Base-by-base conservation (phyloP, 2,888 invertebrate genomes). In the Selenia dentaria region DNA sequence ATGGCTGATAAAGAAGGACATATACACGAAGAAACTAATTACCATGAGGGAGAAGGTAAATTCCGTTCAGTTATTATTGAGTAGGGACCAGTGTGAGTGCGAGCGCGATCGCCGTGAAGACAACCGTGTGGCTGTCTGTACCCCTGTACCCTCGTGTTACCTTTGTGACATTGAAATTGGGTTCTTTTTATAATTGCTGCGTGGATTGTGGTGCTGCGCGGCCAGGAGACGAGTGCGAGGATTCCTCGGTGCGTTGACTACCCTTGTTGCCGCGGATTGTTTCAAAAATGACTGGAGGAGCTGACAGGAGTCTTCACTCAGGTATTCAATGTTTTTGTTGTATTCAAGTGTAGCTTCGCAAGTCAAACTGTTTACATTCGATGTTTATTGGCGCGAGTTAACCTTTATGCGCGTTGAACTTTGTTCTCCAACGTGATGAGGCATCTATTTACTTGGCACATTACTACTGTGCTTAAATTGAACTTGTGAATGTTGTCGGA, bases 181-280 rank as follows among this genome's bases (percentile, higher is more conserved):
- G 85, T 85, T 88, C 87, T 89, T 89, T 88, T 89, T 88, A 85
- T 87, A 88, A 81, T 87, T 87, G 84, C 86, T 89, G 88, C 83
- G 79, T 87, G 87, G 85, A 87, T 83, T 78, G 70, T 81, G 82
- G 79, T 83, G 87, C 80, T 79, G 80, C 73, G 68, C 68, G 66
- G 74, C 74, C 76, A 82, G 79, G 75, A 75, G 63, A 68, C 65
- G 63, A 82, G 77, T 71, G 78, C 59, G 70, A 68, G 65, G 65
- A 64, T 67, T 62, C 67, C 65, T 54, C 69, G 66, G 70, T 65
- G 62, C 65, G 61, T 71, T 77, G 70, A 77, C 77, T 72, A 79
- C 67, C 61, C 57, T 62, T 67, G 59, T 66, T 51, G 62, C 55
- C 65, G 59, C 53, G 64, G 62, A 65, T 60, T 60, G 59, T 70